Evolutionary conservation across 1,140 invertebrate species (phyloP).

Genomic region (Drosophila sturtevanti): DNA sequence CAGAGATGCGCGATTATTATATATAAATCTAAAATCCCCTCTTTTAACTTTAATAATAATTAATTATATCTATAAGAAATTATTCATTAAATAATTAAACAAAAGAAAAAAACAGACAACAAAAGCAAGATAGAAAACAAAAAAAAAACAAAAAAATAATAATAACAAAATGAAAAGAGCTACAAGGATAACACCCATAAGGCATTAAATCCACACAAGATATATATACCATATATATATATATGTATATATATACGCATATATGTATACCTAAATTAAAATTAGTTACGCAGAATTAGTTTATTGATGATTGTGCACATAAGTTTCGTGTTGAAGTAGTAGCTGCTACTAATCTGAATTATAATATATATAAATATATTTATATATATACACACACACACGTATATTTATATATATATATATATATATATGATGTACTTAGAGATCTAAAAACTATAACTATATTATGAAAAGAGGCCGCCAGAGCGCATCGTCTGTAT

Average conservation of each 20-base stretch:
- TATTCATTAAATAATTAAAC: background rate
- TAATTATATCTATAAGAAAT: slow-evolving; percentile 31
- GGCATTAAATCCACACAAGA: slow-evolving; percentile 14
- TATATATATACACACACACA: slow-evolving; percentile 13
- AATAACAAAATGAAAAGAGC: background rate
- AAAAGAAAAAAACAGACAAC: slow-evolving; percentile 9
- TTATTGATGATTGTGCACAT: slow-evolving; percentile 62
- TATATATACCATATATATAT: slow-evolving; percentile 39
- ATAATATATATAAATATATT: slow-evolving; percentile 28
- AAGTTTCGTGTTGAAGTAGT: slow-evolving; percentile 66
- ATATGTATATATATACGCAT: slow-evolving; percentile 38
- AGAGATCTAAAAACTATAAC: slow-evolving; percentile 34
- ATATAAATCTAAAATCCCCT: slow-evolving; percentile 23
- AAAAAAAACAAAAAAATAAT: background rate
- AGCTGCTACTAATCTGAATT: slow-evolving; percentile 65
- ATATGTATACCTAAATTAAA: slow-evolving; percentile 37
- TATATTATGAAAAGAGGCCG: slow-evolving; percentile 63
- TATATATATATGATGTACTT: slow-evolving; percentile 20
- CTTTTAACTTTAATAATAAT: slow-evolving; percentile 41
- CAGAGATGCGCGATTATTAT: slow-evolving; percentile 23
- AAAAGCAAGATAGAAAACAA: background rate
- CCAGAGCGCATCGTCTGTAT: slow-evolving; percentile 76
- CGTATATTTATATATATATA: slow-evolving; percentile 38
- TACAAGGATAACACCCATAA: slow-evolving; percentile 6
- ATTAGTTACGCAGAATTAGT: slow-evolving; percentile 67